Conservation (phyloP, 53 echinoderm and acorn worm species). For the Crossaster papposus region DNA sequence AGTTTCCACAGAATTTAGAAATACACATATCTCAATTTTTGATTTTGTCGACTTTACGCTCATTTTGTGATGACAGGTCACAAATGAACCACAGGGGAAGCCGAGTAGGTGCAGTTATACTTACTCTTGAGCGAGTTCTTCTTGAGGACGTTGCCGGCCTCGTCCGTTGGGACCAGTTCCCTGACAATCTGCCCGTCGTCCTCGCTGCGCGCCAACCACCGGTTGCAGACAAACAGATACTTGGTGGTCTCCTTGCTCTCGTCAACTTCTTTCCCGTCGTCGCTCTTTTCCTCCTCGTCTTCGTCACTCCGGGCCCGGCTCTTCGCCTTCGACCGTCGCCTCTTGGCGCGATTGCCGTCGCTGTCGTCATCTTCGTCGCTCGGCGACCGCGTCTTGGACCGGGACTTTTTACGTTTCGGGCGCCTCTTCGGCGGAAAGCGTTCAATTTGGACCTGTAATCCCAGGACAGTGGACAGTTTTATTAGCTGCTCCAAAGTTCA, state of each 20-base stretch:
- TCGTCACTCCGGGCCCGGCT: conserved; percentile 40
- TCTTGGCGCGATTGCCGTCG: neutral
- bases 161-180: conserved; percentile 94
- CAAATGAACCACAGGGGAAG: too few species aligned
- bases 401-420: conserved; percentile 75
- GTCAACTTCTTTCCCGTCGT: conserved; percentile 62
- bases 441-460: conserved; percentile 79
- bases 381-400: conserved; percentile 33
- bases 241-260: conserved; percentile 76
- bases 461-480: neutral
- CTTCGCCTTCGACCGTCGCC: conserved; percentile 53
- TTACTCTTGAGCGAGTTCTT: conserved; percentile 86
- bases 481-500: too few species aligned
- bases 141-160: conserved; percentile 79
- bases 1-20: too few species aligned
- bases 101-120: too few species aligned
- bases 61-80: too few species aligned
- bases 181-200: conserved; percentile 97
- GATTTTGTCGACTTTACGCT: too few species aligned
- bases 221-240: conserved; percentile 89
- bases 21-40: too few species aligned
- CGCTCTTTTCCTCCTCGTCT: conserved; percentile 60
- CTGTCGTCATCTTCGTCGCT: conserved; percentile 53
- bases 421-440: conserved; percentile 86
- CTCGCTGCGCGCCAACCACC: conserved; percentile 91